These are phyloP conservation scores for Lithophane socia DNA, from an alignment of 2,888 invertebrate species.

Conservation along the genomic window DNA sequence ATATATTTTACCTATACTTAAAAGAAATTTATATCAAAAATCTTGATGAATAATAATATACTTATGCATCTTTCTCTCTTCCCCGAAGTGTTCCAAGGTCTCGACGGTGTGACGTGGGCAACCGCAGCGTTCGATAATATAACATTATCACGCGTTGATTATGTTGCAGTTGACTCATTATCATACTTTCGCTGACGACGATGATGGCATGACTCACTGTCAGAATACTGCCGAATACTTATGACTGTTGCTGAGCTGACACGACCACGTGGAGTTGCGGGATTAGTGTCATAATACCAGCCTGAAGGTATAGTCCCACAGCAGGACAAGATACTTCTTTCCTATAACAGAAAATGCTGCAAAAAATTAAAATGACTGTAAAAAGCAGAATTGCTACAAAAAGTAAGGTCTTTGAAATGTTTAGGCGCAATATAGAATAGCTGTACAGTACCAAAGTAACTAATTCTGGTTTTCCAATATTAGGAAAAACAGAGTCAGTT, in stretches of 20 bases:
- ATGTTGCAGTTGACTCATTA: conserved; percentile 38
- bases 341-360: too few relatives aligned
- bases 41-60: background rate
- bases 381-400: background rate
- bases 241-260: conserved; percentile 3
- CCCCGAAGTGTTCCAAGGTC: conserved; percentile 24
- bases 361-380: background rate
- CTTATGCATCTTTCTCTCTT: conserved; percentile 1
- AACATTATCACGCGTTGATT: conserved; percentile 27
- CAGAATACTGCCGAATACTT: conserved; percentile 12
- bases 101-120: conserved; percentile 1
- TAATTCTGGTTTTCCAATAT: background rate
- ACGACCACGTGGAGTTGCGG: conserved; percentile 9
- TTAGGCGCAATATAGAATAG: too few relatives aligned
- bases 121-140: conserved; percentile 23
- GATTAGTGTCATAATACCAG: background rate
- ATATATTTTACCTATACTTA: background rate
- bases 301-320: background rate
- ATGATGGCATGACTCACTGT: conserved; percentile 20
- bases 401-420: too few relatives aligned
- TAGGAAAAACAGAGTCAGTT: background rate
- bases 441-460: background rate
- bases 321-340: background rate
- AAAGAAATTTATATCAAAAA: background rate
- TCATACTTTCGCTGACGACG: conserved; percentile 27